Evolutionary conservation across 2,113 vertebrate species (phyloP), one percentile per base, ranked within the genome.

Genomic region (Eptesicus fuscus): DNA sequence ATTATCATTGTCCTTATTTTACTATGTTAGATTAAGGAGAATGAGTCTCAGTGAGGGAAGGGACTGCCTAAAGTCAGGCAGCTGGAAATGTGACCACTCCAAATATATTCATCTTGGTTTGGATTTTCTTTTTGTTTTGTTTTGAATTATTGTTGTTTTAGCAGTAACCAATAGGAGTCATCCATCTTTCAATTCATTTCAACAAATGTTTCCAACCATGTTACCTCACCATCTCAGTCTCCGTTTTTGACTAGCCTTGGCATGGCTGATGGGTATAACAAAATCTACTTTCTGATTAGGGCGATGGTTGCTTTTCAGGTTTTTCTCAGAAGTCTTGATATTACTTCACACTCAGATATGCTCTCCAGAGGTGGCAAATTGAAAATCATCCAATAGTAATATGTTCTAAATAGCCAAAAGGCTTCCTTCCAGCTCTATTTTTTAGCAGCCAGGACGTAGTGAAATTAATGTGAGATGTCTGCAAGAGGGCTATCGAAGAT

Each of bases 281-380:
- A 82, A 91, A 83, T 69, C 49, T 83, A 30, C 10, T 71, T 90
- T 96, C n/a, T 79, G 28, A 90, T 90, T 92, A n/a, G 10, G 6
- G 4, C 30, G 51, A 14, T 65, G 28, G 30, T 77, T 91, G 20
- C 9, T 74, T 95, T 93, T 63, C 51, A 84, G 35, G 11, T 44
- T 95, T 91, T 93, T 90, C 61, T 77, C 37, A 40, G 30, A 77
- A 74, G 23, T 83, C n/a, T 49, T 25, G 84, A 47, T 82, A 73
- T 56, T 63, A 61, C 30, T 83, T 47, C 56, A 25, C 1, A 63
- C 40, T 22, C n/a, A 74, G 49, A 63, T 84, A 25, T 18, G 28
- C 14, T 77, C 37, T 85, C 18, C 32, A 93, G 18, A 30, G 14
- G 37, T 74, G 59, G 56, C 10, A 74, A 83, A 91, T 51, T 83